A percentile compares a stretch with the other conserved stretches of the same genome.
Evolutionary conservation across 1,140 invertebrate genomes (phyloP).

Genomic region (Chlorops oryzae): DNA sequence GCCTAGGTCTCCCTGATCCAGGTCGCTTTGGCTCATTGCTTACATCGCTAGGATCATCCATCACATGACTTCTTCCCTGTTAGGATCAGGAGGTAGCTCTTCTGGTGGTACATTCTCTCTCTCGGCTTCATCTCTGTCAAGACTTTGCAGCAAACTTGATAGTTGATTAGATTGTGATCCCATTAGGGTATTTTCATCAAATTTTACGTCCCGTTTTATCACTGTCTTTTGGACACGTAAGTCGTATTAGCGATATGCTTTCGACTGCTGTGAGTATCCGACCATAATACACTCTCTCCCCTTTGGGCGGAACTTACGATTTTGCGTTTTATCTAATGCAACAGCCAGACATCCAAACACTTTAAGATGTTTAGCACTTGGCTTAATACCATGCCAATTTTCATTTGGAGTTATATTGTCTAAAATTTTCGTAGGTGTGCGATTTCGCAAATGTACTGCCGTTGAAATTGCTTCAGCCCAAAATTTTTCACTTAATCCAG

Average conservation of each 20-base stretch:
- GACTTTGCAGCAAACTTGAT: too few relatives aligned
- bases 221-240: neutral
- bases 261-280: conserved; percentile 3
- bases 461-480: conserved; percentile 4
- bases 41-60: too few relatives aligned
- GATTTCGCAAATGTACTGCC: conserved; percentile 3
- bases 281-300: conserved; percentile 4
- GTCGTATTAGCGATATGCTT: conserved; percentile 8
- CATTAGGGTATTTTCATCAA: conserved; percentile 2
- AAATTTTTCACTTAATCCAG: neutral
- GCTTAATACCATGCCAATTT: conserved; percentile 31
- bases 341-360: conserved; percentile 21
- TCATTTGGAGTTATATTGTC: conserved; percentile 33
- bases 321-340: conserved; percentile 12
- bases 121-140: neutral
- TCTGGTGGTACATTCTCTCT: neutral
- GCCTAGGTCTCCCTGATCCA: too few relatives aligned
- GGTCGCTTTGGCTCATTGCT: too few relatives aligned
- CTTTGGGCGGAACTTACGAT: conserved; percentile 2
- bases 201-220: neutral
- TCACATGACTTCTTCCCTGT: too few relatives aligned
- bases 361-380: conserved; percentile 22
- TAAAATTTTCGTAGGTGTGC: conserved; percentile 2
- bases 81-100: neutral
- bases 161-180: too few relatives aligned